Base-by-base conservation (phyloP, 2,888 invertebrate genomes). In the Drosophila prostipennis region DNA sequence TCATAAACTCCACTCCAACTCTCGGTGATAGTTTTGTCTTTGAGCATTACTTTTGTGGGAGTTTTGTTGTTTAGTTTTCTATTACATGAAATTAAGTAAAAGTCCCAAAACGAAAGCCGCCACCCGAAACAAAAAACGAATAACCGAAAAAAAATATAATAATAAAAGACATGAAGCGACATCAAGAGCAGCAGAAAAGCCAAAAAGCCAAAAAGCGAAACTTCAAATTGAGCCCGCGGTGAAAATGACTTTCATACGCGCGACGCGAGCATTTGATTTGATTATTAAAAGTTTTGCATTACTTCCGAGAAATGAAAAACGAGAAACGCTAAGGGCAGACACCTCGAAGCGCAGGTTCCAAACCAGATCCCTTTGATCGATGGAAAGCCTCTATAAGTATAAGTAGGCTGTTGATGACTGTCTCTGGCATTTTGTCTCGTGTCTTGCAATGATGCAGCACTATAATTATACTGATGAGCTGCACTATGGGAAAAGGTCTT, bases 241-340 rank as follows among this genome's bases (percentile, higher is more conserved):
- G 59, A 72, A 87, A 85, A 85, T 79, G 80, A 83, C 87, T 88
- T 82, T 83, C 77, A 79, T 69, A 75, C 52, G 74, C 68, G 65
- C 75, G 26, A 26, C 26, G 29, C 29, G 61, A 75, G 78, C 87
- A 68, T 82, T 88, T 88, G 87, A 82, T 82, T 82, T 89, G 89
- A 88, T 82, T 82, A 82, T 82, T 83, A 88, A 88, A 80, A 86
- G 87, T 88, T 82, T 82, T 80, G 82, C 87, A 83, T 88, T 84
- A 80, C 87, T 88, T 88, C 89, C 87, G 75, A 72, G 75, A 74
- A 74, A 23, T 3, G 23, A 23, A n/a, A n/a, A 26, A 26, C 26
- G 26, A 26, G 26, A 26, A 26, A 26, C 26, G 26, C 4, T 26
- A 26, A 26, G 6, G 26, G 26, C 26, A 26, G 61, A 71, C 64